Base-by-base conservation (phyloP, 2,888 invertebrate species). In the Crioceris asparagi region DNA sequence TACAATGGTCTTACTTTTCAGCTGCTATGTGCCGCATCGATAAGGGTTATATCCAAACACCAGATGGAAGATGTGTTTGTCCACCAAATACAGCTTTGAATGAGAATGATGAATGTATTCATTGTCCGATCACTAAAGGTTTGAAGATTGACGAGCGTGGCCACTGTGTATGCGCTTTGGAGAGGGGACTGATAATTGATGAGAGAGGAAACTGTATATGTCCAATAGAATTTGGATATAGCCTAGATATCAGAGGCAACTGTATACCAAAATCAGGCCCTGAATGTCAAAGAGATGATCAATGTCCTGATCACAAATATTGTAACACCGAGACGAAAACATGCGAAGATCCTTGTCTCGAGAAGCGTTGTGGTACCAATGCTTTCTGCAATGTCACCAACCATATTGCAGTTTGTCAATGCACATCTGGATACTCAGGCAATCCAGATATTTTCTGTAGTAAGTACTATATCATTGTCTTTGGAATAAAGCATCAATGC, bases 151-250 rank as follows among this genome's bases (percentile, higher is more conserved):
- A 85, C 51, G 75, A 78, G 36, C 73, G 77, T 26, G 87, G 86
- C 1, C 79, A 80, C 29, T 91, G 90, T 56, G 78, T 83, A 1
- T 91, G 90, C 56, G 86, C 83, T 36, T 63, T 82, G 4, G 80
- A 81, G 46, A 77, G 79, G 39, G 88, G 88, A 17, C 75, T 81
- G 62, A 77, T 80, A 11, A 75, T 82, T 17, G 84, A 84, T 43
- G 83, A 83, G 40, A 74, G 80, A 26, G 80, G 79, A 18, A 74
- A 75, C 51, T 91, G 91, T 57, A 75, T 80, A 2, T 83, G 83
- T 46, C 81, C 83, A 1, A 72, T 74, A 2, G 73, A 77, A 47
- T 71, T 75, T 50, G 81, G 80, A 30, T 82, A 80, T 53, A 67
- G 69, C 15, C 59, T 81, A 1, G 77, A 79, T 35, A 51, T 61